Evolutionary conservation across 2,797 vertebrate species (phyloP), one percentile per base, ranked within the genome.

Genomic region (Calcarius lapponicus): DNA sequence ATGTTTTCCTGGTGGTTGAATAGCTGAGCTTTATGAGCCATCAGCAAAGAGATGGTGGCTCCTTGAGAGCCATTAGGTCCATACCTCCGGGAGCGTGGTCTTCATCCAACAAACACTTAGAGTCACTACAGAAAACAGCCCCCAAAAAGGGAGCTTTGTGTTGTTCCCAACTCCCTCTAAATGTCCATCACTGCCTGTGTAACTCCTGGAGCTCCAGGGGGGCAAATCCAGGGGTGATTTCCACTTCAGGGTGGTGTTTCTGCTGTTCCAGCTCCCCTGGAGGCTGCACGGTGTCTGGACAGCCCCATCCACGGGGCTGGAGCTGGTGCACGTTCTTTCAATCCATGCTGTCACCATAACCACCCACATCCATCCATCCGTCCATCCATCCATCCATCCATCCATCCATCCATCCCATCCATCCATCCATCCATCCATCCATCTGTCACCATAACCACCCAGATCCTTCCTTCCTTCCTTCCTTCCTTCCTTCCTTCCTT

Each of bases 21-120:
- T 80, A 74, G 92, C 67, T 71, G 75, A 90, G 67, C 80, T 92
- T 80, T 47, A 58, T 28, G 93, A 95, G 60, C 65, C 90, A 92
- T 88, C 87, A 88, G 81, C 75, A 83, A 69, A 88, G 93, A 92
- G 93, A 82, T 73, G 71, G 67, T 60, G 71, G 57, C 93, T 97
- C 73, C 92, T 93, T 60, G 90, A 97, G 88, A 80, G 91, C 94
- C 94, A 97, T 96, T 97, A 96, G 79, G 47, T 65, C 54, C 75
- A 12, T 88, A 64, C 56, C 70, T 87, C 80, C 12, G 38, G 85
- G 89, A 95, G 42, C 0, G 0, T 29, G 57, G 54, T 84, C 92
- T 70, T 61, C 70, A 67, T 71, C 73, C 62, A 40, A 22, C 79
- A 92, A 69, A 40, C 61, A 34, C 48, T 93, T 20, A 67, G 19